Conservation (phyloP, 2,113 vertebrate genomes). For the Ophthalmolycus amberensis region DNA sequence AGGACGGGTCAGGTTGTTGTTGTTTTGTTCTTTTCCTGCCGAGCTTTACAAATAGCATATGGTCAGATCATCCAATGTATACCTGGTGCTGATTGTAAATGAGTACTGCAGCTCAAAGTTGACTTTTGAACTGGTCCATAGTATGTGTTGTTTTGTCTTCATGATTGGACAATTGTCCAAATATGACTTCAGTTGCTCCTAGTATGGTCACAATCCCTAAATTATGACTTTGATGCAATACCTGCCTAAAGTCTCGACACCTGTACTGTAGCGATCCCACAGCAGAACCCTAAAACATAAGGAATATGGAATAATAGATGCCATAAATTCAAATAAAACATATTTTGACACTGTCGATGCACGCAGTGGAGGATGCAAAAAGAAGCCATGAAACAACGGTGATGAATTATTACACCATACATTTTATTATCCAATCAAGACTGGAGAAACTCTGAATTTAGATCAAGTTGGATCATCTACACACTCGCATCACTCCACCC, state of each 20-base stretch:
- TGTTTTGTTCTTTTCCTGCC: neutral
- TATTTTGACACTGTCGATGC: neutral
- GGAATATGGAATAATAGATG: too few species aligned
- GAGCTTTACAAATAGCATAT: slow-evolving; percentile 19
- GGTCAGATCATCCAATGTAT: slow-evolving; percentile 7
- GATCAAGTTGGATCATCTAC: neutral
- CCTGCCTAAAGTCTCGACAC: too few species aligned
- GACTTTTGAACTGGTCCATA: neutral
- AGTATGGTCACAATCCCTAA: too few species aligned
- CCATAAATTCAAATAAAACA: too few species aligned
- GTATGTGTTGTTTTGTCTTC: neutral
- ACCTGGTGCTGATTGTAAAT: slow-evolving; percentile 22
- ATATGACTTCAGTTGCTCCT: too few species aligned
- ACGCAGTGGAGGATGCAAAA: neutral
- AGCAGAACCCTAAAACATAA: too few species aligned
- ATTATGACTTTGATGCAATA: too few species aligned
- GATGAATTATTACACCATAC: neutral
- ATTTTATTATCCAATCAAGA: neutral
- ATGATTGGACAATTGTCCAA: neutral
- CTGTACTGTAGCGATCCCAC: too few species aligned
- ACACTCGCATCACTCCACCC: neutral
- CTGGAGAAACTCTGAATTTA: neutral
- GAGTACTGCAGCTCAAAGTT: neutral
- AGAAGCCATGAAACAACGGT: neutral
- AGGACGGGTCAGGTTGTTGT: slow-evolving; percentile 7